These are phyloP conservation scores for Dolomedes plantarius DNA, from an alignment of 2,888 invertebrate genomes.

Conservation along the genomic window DNA sequence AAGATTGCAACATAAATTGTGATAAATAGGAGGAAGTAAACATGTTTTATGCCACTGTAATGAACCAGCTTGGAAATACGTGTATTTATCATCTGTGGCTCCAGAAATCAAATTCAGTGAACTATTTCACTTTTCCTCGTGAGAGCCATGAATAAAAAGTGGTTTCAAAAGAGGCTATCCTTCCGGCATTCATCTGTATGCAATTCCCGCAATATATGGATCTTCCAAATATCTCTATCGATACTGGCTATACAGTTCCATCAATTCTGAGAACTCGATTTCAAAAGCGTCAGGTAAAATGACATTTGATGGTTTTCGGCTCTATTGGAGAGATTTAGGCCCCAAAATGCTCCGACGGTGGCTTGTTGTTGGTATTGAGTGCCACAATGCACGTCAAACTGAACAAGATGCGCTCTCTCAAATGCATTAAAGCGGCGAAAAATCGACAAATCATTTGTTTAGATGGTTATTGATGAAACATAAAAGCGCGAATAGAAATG, in stretches of 20 bases:
- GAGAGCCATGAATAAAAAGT: conserved; percentile 1
- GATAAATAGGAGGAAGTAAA: too few relatives aligned
- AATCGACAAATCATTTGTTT: conserved; percentile 17
- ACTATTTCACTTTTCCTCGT: conserved; percentile 26
- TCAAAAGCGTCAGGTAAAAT: conserved; percentile 66
- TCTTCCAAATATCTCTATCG: conserved; percentile 54
- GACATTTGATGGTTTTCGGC: conserved; percentile 61
- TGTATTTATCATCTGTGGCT: too few relatives aligned
- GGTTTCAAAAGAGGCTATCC: conserved; percentile 23
- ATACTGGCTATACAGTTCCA: conserved; percentile 48
- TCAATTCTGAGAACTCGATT: conserved; percentile 62
- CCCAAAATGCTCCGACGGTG: conserved; percentile 18
- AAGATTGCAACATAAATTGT: too few relatives aligned
- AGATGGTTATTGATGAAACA: conserved; percentile 56
- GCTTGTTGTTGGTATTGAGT: conserved; percentile 35
- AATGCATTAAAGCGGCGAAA: conserved; percentile 45
- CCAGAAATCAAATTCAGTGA: too few relatives aligned
- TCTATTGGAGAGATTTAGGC: conserved; percentile 38
- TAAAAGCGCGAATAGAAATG: conserved; percentile 33
- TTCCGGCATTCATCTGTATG: conserved; percentile 66
- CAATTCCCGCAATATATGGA: conserved; percentile 42
- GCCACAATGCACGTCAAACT: conserved; percentile 24
- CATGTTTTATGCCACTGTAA: too few relatives aligned
- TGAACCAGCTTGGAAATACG: too few relatives aligned
- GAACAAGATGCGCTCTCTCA: conserved; percentile 47